Base-by-base conservation (phyloP, 92 coral and sea anemone species). In the Anthopleura xanthogrammica region DNA sequence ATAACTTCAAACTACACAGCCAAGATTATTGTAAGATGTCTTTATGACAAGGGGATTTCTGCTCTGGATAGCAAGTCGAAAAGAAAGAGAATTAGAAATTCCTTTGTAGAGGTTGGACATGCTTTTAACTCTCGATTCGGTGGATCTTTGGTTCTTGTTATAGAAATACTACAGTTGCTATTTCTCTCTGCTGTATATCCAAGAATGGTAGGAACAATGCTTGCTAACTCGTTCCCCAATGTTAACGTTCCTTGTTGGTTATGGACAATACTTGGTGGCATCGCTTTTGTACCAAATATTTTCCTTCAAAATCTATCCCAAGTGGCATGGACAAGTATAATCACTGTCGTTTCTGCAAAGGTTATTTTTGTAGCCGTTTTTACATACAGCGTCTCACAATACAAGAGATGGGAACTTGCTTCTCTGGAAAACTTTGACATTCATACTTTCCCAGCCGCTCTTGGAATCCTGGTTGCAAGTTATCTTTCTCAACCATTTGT, bases 291-390 rank as follows among this genome's bases (percentile, higher is more conserved):
- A 24, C 98, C 98, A 48, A 95, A 95, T 76, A 85, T 93, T 58
- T 92, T 93, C 74, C 83, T 95, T 12, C 90, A 87, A 72, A 95
- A 95, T 79, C 86, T 95, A 12, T 93, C 97, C 2, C 98, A 95
- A 87, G 98, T 95, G 56, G 98, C 98, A 2, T 95, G 98, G 98
- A 95, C 98, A 43, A 95, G 98, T 81, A 85, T 95, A 72, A 80
- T 93, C 12, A 94, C 97, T 1, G 95, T 95, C 60, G 76, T 93
- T 43, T 90, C 98, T 11, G 97, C 98, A 16, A 92, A 90, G 72
- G 81, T 95, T 46, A 91, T 95, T 79, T 95, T 95, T 76, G 87
- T 92, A 55, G 86, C 95, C n/a, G 98, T 95, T 22, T 86, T 95
- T 39, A 86, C 92, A 14, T 95, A 93, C 77, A 87, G 98, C 78